Conservation (phyloP, 2,888 invertebrate species). For the Oscheius sp. region DNA sequence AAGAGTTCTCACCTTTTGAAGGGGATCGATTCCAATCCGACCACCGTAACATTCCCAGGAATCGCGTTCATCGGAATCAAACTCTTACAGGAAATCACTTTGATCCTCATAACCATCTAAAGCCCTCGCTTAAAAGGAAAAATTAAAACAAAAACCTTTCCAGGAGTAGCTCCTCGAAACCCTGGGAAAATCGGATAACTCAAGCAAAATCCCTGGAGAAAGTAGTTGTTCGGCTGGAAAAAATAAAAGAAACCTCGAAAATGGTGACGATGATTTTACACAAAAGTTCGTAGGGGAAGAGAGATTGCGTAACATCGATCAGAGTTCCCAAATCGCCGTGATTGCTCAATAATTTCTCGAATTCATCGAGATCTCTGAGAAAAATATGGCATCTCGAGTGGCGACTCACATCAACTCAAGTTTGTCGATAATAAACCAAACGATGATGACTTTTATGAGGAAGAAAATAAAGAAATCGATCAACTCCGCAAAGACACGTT, state of each 20-base stretch:
- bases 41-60: slow-evolving; percentile 30
- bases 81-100: slow-evolving; percentile 55
- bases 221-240: neutral
- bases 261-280: slow-evolving; percentile 57
- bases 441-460: slow-evolving; percentile 56
- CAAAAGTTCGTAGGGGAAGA: slow-evolving; percentile 66
- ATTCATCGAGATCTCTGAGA: slow-evolving; percentile 63
- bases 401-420: slow-evolving; percentile 54
- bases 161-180: slow-evolving; percentile 62
- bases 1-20: slow-evolving; percentile 15
- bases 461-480: slow-evolving; percentile 61
- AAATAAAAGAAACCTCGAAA: slow-evolving; percentile 46
- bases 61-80: slow-evolving; percentile 34
- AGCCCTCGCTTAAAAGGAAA: neutral
- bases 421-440: slow-evolving; percentile 55
- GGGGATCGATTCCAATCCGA: slow-evolving; percentile 29
- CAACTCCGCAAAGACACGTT: slow-evolving; percentile 58
- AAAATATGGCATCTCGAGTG: neutral
- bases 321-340: slow-evolving; percentile 62
- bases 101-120: slow-evolving; percentile 53
- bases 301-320: slow-evolving; percentile 64
- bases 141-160: slow-evolving; percentile 47
- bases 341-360: slow-evolving; percentile 55
- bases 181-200: slow-evolving; percentile 33
- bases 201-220: slow-evolving; percentile 44